A percentile compares a stretch with the other conserved stretches of the same genome.
phyloP scores from a whole-genome alignment of 2,113 vertebrate genomes.

The Esox niger region DNA sequence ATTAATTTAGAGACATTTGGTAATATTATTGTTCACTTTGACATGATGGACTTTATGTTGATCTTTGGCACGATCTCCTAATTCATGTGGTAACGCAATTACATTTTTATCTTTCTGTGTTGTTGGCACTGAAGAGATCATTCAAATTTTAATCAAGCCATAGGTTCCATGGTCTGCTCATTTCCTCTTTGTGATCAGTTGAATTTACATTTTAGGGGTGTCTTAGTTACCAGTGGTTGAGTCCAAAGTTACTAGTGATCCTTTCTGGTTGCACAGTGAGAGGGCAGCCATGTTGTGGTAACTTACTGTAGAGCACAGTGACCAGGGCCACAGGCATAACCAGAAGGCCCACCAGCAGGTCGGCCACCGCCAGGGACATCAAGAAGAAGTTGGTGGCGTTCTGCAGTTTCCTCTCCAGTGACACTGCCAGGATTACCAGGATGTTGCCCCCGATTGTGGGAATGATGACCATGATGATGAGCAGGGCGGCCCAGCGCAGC shows the following conservation, averaged over 20 bases:
- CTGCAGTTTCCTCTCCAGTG: constrained; percentile 92
- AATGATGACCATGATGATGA: constrained; percentile 88
- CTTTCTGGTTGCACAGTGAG: not conserved
- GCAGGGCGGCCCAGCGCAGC: constrained; percentile 84
- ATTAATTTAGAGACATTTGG: no score
- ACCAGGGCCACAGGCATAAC: constrained; percentile 96
- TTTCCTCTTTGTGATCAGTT: no score
- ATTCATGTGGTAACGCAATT: no score
- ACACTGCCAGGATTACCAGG: constrained; percentile 93
- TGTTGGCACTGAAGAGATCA: no score
- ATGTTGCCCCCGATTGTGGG: constrained; percentile 96
- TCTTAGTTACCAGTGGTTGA: not conserved
- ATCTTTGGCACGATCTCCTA: no score
- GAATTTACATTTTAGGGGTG: no score
- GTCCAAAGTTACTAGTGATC: not conserved
- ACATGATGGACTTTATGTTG: no score
- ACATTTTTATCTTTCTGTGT: no score
- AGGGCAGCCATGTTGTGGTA: not conserved
- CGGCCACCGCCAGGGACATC: constrained; percentile 92
- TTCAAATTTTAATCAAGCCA: no score
- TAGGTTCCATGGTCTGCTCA: no score
- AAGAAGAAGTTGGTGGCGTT: constrained; percentile 98
- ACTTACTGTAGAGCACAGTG: constrained; percentile 88
- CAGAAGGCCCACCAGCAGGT: constrained; percentile 92
- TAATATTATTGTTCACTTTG: no score